phyloP scores from a whole-genome alignment of 2,113 vertebrate genomes.

The Hemiprocne comata region DNA sequence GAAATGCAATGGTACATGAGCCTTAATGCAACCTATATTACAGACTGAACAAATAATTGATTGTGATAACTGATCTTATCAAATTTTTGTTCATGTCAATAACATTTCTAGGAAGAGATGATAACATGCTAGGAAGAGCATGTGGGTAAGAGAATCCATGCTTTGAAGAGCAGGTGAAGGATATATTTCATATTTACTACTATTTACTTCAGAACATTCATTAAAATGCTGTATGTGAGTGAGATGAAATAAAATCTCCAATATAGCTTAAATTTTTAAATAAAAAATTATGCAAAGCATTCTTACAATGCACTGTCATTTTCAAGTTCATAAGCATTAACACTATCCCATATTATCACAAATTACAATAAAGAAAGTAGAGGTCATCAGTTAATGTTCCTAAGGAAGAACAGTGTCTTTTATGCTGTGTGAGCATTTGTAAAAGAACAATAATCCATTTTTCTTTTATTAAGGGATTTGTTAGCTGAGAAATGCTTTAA shows the following conservation, averaged over 20 bases:
- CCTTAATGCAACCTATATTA: background rate
- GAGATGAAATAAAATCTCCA: background rate
- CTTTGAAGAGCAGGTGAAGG: background rate
- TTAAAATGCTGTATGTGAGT: background rate
- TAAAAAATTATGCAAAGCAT: background rate
- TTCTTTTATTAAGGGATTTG: conserved; percentile 29
- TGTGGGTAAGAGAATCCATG: background rate
- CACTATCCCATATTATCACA: background rate
- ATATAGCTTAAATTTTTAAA: background rate
- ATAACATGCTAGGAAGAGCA: background rate
- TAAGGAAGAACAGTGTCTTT: background rate
- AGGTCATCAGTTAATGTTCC: conserved; percentile 9
- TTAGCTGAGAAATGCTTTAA: background rate
- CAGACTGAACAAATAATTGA: background rate
- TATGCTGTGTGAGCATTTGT: background rate
- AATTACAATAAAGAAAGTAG: background rate
- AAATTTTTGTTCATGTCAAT: background rate
- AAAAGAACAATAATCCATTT: background rate
- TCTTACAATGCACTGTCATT: background rate
- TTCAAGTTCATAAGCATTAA: background rate
- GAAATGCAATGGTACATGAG: background rate
- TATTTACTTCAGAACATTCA: background rate
- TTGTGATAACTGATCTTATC: background rate
- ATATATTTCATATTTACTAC: background rate
- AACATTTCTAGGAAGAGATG: background rate